Conservation (phyloP, 2,888 invertebrate genomes). For the Papilio elwesi region DNA sequence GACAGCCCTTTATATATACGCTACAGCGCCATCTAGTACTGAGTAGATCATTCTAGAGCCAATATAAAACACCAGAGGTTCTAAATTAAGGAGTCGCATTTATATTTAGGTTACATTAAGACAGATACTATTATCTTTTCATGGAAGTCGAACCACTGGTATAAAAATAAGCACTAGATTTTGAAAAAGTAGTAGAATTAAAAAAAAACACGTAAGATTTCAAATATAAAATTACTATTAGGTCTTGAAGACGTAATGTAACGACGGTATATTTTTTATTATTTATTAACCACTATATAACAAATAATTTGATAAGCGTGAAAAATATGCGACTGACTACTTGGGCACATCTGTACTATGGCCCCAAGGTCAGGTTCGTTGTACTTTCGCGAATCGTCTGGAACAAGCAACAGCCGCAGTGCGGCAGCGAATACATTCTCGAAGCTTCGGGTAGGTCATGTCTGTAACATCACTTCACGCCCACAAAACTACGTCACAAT, state of each 20-base stretch:
- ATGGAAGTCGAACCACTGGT: not conserved
- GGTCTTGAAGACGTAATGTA: too few species aligned
- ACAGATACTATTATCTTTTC: not conserved
- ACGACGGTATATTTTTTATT: too few species aligned
- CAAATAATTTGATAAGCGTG: not conserved
- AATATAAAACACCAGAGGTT: constrained; percentile 19
- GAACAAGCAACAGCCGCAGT: constrained; percentile 8
- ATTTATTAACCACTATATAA: not conserved
- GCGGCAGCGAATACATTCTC: constrained; percentile 17
- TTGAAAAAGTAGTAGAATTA: too few species aligned
- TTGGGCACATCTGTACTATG: constrained; percentile 20
- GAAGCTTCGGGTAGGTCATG: constrained; percentile 35
- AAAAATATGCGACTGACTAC: not conserved
- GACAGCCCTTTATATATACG: constrained; percentile 52
- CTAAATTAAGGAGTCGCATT: constrained; percentile 14
- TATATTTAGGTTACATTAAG: not conserved
- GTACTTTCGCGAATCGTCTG: constrained; percentile 36
- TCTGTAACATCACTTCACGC: not conserved
- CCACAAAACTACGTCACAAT: constrained; percentile 1
- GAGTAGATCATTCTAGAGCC: constrained; percentile 59
- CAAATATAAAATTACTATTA: too few species aligned
- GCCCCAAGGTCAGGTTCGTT: constrained; percentile 8
- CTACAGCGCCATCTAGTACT: constrained; percentile 63
- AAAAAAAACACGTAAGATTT: too few species aligned
- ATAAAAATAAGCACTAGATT: not conserved